Base-by-base conservation (phyloP, 2,113 vertebrate genomes). In the Penelope pileata region DNA sequence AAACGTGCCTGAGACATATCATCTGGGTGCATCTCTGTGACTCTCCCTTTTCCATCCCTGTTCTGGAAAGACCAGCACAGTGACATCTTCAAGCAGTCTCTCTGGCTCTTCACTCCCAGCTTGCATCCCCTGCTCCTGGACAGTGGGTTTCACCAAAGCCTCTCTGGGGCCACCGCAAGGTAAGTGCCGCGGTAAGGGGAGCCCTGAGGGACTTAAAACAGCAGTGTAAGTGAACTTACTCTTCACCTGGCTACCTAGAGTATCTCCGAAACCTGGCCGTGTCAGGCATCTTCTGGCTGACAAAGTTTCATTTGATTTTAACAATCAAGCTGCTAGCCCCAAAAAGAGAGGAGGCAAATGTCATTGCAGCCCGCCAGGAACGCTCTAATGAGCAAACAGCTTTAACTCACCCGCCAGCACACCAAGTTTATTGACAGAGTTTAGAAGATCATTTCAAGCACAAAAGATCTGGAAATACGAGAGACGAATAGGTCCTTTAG, bases 41-140 rank as follows among this genome's bases (percentile, higher is more conserved):
- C 29, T 30, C 2, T 60, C 22, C 29, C 11, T 56, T 68, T n/a
- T 83, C 43, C 73, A 78, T 34, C 51, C 1, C 29, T 13, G n/a
- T 2, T 63, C 70, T 38, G 64, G 54, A 63, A 50, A 91, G 75
- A 54, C 83, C 69, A 13, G 48, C 56, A 60, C 17, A 45, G 48
- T 50, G 23, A 17, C 89, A 1, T 9, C 89, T 83, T 18, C 16
- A 1, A 12, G 6, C 36, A 50, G 56, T n/a, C 45, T 89, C 7
- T 1, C 43, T 13, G 36, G 23, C 43, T 93, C 78, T 47, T 70
- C 69, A 16, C 14, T 51, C 66, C 36, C 27, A 7, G 17, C 54
- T 3, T 12, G 18, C 2, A 26, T 9, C 2, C 0, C 51, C 40
- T 0, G 0, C 4, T 76, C 78, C 38, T 1, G 0, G 29, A 66